Conservation (phyloP, 2,888 invertebrate genomes). For the Clostera curtula region DNA sequence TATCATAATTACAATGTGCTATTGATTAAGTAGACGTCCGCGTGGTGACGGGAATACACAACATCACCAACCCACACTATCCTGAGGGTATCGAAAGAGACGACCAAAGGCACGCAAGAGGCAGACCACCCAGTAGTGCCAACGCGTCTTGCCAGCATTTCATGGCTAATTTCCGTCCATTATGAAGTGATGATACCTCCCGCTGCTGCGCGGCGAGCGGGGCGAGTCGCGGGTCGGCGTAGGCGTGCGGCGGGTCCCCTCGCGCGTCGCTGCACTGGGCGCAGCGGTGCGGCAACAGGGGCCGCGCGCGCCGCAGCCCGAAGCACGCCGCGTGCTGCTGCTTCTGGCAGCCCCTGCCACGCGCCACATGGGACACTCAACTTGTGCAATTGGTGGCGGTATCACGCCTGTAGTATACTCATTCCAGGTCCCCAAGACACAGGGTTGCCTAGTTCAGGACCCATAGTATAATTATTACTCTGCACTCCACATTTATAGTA, state of each 20-base stretch:
- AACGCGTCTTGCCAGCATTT: too few relatives aligned
- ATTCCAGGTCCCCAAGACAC: too few relatives aligned
- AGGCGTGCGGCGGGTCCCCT: conserved; percentile 18
- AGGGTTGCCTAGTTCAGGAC: too few relatives aligned
- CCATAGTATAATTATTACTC: too few relatives aligned
- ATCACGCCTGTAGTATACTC: not conserved
- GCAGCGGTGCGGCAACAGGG: conserved; percentile 32
- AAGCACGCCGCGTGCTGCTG: conserved; percentile 51
- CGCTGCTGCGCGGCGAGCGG: conserved; percentile 20
- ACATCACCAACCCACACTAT: not conserved
- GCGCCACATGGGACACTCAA: not conserved
- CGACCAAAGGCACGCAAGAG: not conserved
- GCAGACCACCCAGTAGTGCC: too few relatives aligned
- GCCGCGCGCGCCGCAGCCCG: conserved; percentile 23
- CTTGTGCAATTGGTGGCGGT: not conserved
- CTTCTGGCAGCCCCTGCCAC: conserved; percentile 37
- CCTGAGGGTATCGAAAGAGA: not conserved
- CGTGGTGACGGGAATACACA: too few relatives aligned
- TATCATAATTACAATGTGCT: too few relatives aligned
- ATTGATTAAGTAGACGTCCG: too few relatives aligned
- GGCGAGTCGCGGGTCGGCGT: conserved; percentile 31
- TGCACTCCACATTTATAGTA: too few relatives aligned
- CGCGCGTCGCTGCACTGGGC: conserved; percentile 27
- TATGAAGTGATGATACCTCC: too few relatives aligned
- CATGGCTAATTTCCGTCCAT: too few relatives aligned